These are phyloP conservation scores for Rhineura floridana DNA, from an alignment of 2,113 vertebrate genomes.

Conservation along the genomic window DNA sequence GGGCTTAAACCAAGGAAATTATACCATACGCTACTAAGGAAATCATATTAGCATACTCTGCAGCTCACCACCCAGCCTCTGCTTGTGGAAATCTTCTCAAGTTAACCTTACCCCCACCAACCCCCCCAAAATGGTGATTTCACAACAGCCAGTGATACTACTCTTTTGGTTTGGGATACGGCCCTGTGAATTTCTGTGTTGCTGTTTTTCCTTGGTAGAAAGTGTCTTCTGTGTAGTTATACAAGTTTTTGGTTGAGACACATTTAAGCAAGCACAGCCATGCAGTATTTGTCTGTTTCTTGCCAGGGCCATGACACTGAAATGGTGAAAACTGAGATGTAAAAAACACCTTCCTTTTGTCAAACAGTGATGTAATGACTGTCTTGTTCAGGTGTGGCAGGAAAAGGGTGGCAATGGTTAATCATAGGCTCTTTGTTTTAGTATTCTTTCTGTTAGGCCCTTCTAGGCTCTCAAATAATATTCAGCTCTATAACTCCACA, in stretches of 20 bases:
- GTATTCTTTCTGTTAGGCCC: conserved; percentile 54
- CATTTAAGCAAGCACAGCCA: conserved; percentile 14
- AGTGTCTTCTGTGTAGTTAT: background rate
- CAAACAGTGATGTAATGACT: background rate
- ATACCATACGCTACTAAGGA: background rate
- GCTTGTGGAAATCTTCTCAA: background rate
- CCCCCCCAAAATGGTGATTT: too few species aligned
- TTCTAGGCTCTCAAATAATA: conserved; percentile 71
- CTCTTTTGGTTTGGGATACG: background rate
- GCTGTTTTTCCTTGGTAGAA: background rate
- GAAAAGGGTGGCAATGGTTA: conserved; percentile 46
- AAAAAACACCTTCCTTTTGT: background rate
- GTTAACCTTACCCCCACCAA: too few species aligned
- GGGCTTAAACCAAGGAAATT: background rate
- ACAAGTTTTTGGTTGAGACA: background rate
- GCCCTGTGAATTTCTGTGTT: background rate
- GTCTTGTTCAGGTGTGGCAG: conserved; percentile 12
- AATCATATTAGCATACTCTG: background rate
- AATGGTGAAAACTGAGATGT: background rate
- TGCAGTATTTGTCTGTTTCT: background rate
- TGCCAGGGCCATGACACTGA: background rate
- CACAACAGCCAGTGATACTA: background rate
- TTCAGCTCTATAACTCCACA: conserved; percentile 74
- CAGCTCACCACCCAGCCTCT: background rate
- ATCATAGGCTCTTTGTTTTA: conserved; percentile 60